These are phyloP conservation scores for Drosophila subquinaria DNA, from an alignment of 2,888 invertebrate genomes.

Conservation along the genomic window DNA sequence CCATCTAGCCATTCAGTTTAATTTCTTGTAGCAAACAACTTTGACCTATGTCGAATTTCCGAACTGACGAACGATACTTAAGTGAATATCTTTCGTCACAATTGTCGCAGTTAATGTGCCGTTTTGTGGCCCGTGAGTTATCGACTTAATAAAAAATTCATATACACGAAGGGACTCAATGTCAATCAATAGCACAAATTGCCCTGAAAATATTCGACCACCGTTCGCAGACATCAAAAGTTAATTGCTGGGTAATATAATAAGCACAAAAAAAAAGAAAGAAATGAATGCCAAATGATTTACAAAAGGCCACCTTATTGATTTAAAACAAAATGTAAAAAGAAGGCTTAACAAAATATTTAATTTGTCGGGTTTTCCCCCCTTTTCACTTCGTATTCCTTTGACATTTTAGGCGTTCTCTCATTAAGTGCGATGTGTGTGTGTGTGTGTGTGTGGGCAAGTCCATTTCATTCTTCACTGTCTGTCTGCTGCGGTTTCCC, in stretches of 20 bases:
- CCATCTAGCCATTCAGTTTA: conserved; percentile 2
- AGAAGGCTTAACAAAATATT: conserved; percentile 2
- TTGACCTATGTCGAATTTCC: conserved; percentile 39
- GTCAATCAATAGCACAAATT: conserved; percentile 25
- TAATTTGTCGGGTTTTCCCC: neutral
- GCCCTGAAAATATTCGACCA: conserved; percentile 11
- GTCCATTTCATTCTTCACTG: conserved; percentile 16
- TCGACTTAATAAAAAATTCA: conserved; percentile 28
- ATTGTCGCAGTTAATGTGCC: conserved; percentile 15
- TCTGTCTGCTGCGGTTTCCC: conserved; percentile 43
- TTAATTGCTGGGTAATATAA: conserved; percentile 20
- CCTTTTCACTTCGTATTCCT: neutral
- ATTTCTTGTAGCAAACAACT: conserved; percentile 9
- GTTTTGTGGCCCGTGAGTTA: conserved; percentile 6
- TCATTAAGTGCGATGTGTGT: neutral
- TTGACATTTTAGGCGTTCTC: conserved; percentile 1
- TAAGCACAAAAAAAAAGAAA: neutral
- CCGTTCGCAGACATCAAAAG: conserved; percentile 12
- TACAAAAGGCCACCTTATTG: conserved; percentile 3
- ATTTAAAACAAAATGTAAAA: neutral
- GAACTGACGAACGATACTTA: conserved; percentile 11
- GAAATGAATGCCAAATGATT: conserved; percentile 18
- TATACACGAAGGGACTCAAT: neutral
- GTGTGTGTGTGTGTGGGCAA: neutral
- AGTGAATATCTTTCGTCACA: conserved; percentile 6